Conservation (phyloP, 2,888 invertebrate species). For the Trachelus stipa region DNA sequence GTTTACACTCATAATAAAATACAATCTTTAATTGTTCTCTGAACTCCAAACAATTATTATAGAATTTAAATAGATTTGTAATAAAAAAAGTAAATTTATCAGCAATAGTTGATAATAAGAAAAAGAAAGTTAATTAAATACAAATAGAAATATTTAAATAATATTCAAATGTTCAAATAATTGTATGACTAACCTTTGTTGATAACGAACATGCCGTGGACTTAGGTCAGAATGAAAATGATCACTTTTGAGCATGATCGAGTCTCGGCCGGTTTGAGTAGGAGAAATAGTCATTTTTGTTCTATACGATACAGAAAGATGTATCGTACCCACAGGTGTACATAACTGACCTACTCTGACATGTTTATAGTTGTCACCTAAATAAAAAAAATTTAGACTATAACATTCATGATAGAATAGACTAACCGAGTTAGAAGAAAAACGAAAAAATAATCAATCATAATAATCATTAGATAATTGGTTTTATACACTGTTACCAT, state of each 20-base stretch:
- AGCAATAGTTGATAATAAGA: no score
- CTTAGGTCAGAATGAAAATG: slow-evolving; percentile 85
- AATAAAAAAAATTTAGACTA: slow-evolving; percentile 23
- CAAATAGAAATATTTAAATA: no score
- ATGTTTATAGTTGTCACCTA: slow-evolving; percentile 84
- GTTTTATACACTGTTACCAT: no score
- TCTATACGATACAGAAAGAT: slow-evolving; percentile 86
- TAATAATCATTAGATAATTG: background rate
- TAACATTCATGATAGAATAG: slow-evolving; percentile 5
- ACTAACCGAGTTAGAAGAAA: slow-evolving; percentile 8
- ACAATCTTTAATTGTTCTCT: no score
- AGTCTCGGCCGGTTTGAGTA: slow-evolving; percentile 76
- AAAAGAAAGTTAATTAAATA: no score
- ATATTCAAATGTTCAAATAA: no score
- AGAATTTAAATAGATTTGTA: no score
- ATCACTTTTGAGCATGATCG: slow-evolving; percentile 90
- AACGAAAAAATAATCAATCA: slow-evolving; percentile 6
- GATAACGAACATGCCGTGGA: slow-evolving; percentile 76
- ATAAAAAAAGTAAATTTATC: no score
- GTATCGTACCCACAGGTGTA: slow-evolving; percentile 87
- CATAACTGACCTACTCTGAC: slow-evolving; percentile 87
- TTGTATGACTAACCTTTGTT: slow-evolving; percentile 68
- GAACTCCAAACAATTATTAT: no score
- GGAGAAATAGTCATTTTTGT: slow-evolving; percentile 93
- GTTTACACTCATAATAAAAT: no score